Conservation (phyloP, 92 coral and sea anemone genomes). For the Phenganax stokvisi region DNA sequence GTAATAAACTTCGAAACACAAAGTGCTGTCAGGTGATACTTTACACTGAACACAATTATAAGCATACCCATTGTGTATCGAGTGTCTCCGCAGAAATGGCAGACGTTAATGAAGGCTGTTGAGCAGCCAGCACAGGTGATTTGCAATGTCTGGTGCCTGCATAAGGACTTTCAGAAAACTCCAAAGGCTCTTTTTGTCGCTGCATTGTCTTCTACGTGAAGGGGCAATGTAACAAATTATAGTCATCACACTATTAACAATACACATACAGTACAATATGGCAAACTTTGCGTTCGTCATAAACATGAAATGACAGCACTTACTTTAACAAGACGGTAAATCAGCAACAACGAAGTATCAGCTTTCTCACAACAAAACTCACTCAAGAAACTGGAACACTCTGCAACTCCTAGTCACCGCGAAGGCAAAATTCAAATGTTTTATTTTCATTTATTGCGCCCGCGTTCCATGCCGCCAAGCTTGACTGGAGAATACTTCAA, state of each 20-base stretch:
- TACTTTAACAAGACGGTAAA: too few relatives aligned
- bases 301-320: too few relatives aligned
- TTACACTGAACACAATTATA: background rate
- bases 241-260: background rate
- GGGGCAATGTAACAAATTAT: background rate
- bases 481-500: background rate
- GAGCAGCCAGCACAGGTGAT: constrained; percentile 91
- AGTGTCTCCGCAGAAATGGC: constrained; percentile 60
- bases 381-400: too few relatives aligned
- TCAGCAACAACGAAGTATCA: too few relatives aligned
- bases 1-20: too few relatives aligned
- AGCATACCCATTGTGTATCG: constrained; percentile 54
- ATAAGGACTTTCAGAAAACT: constrained; percentile 81
- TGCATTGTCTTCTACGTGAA: constrained; percentile 25
- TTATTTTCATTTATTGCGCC: background rate
- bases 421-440: too few relatives aligned
- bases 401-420: too few relatives aligned
- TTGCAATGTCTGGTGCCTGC: constrained; percentile 63
- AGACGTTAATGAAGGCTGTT: constrained; percentile 81
- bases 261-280: background rate
- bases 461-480: background rate
- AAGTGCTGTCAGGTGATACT: background rate
- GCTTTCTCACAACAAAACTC: too few relatives aligned
- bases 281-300: background rate
- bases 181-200: constrained; percentile 60